Base-by-base conservation (phyloP, 2,113 vertebrate genomes). In the Brachirus orientalis region DNA sequence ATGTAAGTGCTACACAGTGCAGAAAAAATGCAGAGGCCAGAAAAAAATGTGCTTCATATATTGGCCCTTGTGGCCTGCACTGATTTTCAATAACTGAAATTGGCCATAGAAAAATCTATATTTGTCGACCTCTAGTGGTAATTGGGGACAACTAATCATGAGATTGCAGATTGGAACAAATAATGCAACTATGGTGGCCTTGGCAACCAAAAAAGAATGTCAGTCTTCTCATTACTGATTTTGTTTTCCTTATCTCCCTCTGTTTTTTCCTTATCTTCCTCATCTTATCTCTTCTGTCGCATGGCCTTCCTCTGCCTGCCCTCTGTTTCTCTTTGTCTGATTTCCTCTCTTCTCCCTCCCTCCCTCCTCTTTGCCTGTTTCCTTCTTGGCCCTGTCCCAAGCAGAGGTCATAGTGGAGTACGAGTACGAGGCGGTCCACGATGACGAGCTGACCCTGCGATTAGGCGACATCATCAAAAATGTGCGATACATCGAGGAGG, bases 321-420 rank as follows among this genome's bases (percentile, higher is more conserved):
- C 1, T 16, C 36, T 17, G 3, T 5, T 38, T 54, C 11, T 7
- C 1, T 11, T 12, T 16, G 12, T 1, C 12, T 19, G 12, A 0
- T 10, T 38, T 48, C 55, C 38, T 58, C 14, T 44, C 45, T 41
- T 13, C 10, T 10, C 1, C 5, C 6, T 22, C 19, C 0, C 28
- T 36, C 11, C 13, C 2, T 36, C 9, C 8, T 10, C 20, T 43
- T 7, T 60, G 2, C 51, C 7, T 10, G 0, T 68, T 45, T 54
- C 14, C 43, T 18, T 38, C 56, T 36, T 17, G 47, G 8, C 18
- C 12, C 33, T 22, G 36, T 58, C 19, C 10, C 0, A 79, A 95
- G 93, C 93, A 92, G 97, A 99, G 89, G 97, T 96, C 74, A 90
- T 97, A 22, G 97, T 96, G 94, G 96, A 98, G 86, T 99, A 90